A percentile compares a stretch with the other conserved stretches of the same genome.
Conservation (phyloP, 2,888 invertebrate species). For the Hirtodrosophila cameraria region DNA sequence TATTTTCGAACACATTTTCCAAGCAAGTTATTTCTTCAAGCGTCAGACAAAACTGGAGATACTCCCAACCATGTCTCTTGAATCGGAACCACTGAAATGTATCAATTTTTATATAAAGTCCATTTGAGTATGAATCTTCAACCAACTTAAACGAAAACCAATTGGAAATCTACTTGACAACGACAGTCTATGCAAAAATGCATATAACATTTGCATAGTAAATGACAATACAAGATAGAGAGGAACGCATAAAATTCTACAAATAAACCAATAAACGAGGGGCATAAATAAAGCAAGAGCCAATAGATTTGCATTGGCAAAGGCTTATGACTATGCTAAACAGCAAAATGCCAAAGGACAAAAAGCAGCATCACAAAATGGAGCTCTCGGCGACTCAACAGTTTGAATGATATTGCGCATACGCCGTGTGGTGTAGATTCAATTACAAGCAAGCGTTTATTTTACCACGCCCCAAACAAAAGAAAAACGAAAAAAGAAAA, state of each 20-base stretch:
- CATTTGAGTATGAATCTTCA: no score
- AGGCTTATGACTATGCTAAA: constrained; percentile 42
- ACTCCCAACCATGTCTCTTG: no score
- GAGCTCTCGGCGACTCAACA: not conserved
- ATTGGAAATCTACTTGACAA: constrained; percentile 10
- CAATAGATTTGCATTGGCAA: constrained; percentile 48
- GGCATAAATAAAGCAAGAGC: constrained; percentile 46
- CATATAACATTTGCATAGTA: constrained; percentile 37
- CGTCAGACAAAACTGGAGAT: no score
- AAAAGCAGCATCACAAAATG: not conserved
- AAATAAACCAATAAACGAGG: constrained; percentile 66
- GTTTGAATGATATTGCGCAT: constrained; percentile 34
- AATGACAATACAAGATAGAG: constrained; percentile 8
- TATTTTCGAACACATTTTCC: no score
- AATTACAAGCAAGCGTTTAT: constrained; percentile 62
- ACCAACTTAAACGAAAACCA: not conserved
- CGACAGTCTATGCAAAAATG: constrained; percentile 11
- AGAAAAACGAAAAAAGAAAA: not conserved
- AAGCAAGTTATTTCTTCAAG: no score
- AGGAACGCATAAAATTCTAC: constrained; percentile 53
- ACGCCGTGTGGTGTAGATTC: constrained; percentile 52
- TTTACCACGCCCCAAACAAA: constrained; percentile 33
- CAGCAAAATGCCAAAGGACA: constrained; percentile 6
- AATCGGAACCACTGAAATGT: not conserved
- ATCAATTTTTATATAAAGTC: not conserved